phyloP scores from a whole-genome alignment of 2,888 invertebrate species.

The Griposia aprilina region DNA sequence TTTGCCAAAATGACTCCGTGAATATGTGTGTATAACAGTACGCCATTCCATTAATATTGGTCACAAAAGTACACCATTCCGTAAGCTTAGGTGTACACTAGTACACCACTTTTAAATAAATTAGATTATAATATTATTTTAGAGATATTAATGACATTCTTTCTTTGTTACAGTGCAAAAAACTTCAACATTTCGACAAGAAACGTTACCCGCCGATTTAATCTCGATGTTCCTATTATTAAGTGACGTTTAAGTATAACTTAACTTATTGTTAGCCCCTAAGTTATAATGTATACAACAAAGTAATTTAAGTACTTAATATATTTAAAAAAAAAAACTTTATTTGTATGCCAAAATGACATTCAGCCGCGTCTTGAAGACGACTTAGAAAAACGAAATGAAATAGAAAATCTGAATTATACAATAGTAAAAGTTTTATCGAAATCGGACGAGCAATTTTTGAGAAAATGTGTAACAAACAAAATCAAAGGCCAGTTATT shows the following conservation, averaged over 20 bases:
- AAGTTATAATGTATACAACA: slow-evolving; percentile 63
- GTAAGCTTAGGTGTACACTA: no score
- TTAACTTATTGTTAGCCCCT: slow-evolving; percentile 74
- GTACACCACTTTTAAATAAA: no score
- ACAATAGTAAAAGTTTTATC: neutral
- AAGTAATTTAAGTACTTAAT: slow-evolving; percentile 64
- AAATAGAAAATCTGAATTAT: neutral
- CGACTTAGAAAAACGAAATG: neutral
- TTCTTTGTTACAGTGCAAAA: slow-evolving; percentile 63
- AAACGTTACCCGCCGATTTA: slow-evolving; percentile 80
- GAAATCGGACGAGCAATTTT: neutral
- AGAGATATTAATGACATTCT: neutral
- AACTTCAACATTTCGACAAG: slow-evolving; percentile 53
- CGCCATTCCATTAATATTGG: no score
- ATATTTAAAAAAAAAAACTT: slow-evolving; percentile 39
- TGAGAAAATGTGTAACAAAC: neutral
- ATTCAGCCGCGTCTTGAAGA: slow-evolving; percentile 31
- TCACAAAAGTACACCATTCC: no score
- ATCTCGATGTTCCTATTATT: slow-evolving; percentile 79
- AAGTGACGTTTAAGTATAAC: slow-evolving; percentile 66
- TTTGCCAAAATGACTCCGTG: no score
- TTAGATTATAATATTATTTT: no score
- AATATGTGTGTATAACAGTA: no score
- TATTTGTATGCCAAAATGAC: slow-evolving; percentile 32
- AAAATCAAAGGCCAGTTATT: neutral